Conservation (phyloP, 2,113 vertebrate genomes). For the Laticauda colubrina region DNA sequence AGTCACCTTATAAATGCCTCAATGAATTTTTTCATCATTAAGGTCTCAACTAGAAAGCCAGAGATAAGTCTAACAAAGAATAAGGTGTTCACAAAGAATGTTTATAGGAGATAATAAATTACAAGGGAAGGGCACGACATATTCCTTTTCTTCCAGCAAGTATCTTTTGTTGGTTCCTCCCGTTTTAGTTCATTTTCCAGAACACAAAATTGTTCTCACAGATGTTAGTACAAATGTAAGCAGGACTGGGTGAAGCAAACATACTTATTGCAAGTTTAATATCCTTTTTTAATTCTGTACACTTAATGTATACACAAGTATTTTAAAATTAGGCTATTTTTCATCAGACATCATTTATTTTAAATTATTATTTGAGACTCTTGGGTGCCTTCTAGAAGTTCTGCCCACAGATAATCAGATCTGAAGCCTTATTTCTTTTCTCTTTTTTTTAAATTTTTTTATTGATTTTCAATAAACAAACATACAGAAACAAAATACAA, state of each 20-base stretch:
- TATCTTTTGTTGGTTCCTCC: neutral
- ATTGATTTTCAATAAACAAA: too few relatives aligned
- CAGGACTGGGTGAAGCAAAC: neutral
- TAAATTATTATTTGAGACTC: neutral
- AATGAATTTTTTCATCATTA: neutral
- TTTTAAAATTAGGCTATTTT: neutral
- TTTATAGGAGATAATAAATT: neutral
- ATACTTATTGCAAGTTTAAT: neutral
- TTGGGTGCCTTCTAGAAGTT: neutral
- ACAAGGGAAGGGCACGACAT: too few relatives aligned
- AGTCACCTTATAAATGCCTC: neutral
- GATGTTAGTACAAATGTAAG: neutral
- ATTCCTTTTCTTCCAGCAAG: neutral
- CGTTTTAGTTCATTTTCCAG: neutral
- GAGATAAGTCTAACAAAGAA: neutral
- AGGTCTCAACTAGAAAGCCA: neutral
- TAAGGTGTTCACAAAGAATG: neutral
- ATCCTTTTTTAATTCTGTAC: neutral
- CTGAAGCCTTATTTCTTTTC: neutral
- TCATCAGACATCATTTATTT: neutral
- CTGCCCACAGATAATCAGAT: neutral
- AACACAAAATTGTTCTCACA: neutral
- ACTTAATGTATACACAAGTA: neutral
- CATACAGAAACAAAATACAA: too few relatives aligned
- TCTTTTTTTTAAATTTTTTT: neutral